Evolutionary conservation across 2,113 vertebrate genomes (phyloP), one percentile per base, ranked within the genome.

Genomic region (Corythornis vintsioides): DNA sequence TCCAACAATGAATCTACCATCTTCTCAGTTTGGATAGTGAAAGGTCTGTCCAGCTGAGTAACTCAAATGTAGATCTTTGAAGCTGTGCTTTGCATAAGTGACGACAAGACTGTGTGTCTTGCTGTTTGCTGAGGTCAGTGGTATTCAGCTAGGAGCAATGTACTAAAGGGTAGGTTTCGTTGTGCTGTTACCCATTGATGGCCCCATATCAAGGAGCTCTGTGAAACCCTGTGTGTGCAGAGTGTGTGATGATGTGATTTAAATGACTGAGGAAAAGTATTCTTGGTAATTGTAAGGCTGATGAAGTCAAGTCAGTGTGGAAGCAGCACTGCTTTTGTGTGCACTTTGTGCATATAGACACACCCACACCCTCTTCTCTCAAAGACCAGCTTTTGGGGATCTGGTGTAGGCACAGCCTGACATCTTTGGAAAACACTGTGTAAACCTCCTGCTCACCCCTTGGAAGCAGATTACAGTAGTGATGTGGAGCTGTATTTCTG

Each of bases 271-370:
- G 10, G 12, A 15, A 18, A 47, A 75, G 35, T 56, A 9, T 19
- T 82, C 12, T 61, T 52, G 17, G 29, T 43, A 43, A 16, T 26
- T 64, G 9, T 53, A 59, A 88, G 65, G 26, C 43, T 48, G 61
- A 38, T 38, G 18, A 31, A 65, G 26, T 35, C 11, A 70, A 81
- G 38, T 38, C 26, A 4, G 43, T 52, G 69, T 33, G 64, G 43
- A 64, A 53, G n/a, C 35, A 67, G 40, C 63, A 10, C 15, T 55
- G 55, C 22, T 7, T 64, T 63, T 43, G 25, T 7, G 0, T 22
- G 16, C 4, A 1, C 5, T 0, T 19, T 88, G 35, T 33, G 42
- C 5, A 1, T 18, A 7, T 4, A 10, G 5, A 4, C 26, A 26
- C 10, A 3, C 1, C 1, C 3, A 3, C 31, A 26, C 4, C 33